phyloP scores from a whole-genome alignment of 2,888 invertebrate genomes.

The Caradrina kadenii region DNA sequence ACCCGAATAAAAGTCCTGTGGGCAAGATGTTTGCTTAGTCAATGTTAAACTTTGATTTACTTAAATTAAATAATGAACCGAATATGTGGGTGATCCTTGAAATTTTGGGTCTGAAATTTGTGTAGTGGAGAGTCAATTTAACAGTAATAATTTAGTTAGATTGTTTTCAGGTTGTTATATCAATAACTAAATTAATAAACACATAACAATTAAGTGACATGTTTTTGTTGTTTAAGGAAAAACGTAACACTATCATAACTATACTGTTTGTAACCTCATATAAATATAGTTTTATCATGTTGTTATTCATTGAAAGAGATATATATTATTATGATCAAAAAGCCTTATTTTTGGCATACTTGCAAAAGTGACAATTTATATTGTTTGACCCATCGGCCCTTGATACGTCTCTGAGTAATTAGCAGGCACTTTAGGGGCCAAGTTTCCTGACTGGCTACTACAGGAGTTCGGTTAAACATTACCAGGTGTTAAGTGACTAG shows the following conservation, averaged over 20 bases:
- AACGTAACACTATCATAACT: too few relatives aligned
- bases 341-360: background rate
- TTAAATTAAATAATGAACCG: slow-evolving; percentile 45
- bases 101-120: slow-evolving; percentile 4
- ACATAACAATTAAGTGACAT: background rate
- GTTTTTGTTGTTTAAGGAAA: too few relatives aligned
- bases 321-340: background rate
- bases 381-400: background rate
- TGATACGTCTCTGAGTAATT: slow-evolving; percentile 35
- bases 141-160: background rate
- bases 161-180: background rate
- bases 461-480: slow-evolving; percentile 32
- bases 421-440: slow-evolving; percentile 34
- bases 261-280: too few relatives aligned
- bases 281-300: background rate
- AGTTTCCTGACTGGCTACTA: slow-evolving; percentile 29
- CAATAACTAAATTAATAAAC: background rate
- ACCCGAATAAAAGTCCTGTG: slow-evolving; percentile 42
- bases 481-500: slow-evolving; percentile 36
- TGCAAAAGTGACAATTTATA: background rate
- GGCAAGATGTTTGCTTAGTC: slow-evolving; percentile 39
- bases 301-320: too few relatives aligned
- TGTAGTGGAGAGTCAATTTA: background rate
- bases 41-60: slow-evolving; percentile 45
- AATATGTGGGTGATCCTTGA: slow-evolving; percentile 6